These are phyloP conservation scores for Ceratoteleas bidentatus DNA, from an alignment of 1,140 invertebrate genomes.

Conservation along the genomic window DNA sequence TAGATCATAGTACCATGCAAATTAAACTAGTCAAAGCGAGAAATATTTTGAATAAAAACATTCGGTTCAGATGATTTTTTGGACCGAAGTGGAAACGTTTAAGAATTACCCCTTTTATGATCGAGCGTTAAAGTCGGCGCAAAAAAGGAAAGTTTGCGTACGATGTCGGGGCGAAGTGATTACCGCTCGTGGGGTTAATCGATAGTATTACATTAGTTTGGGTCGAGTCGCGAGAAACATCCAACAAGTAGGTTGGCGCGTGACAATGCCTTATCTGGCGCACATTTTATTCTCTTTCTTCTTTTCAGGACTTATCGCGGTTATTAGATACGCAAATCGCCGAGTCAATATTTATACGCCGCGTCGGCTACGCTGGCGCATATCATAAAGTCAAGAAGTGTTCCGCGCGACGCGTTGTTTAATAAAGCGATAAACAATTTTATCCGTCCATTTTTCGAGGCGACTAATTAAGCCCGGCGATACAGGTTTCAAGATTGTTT, in stretches of 20 bases:
- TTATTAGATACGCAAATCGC: constrained; percentile 66
- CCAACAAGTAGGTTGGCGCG: constrained; percentile 65
- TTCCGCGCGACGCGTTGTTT: constrained; percentile 50
- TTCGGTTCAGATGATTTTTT: too few species aligned
- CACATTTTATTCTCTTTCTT: constrained; percentile 58
- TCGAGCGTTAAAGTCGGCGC: too few species aligned
- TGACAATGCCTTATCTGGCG: constrained; percentile 61
- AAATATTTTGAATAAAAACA: too few species aligned
- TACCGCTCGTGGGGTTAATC: constrained; percentile 44
- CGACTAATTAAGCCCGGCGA: constrained; percentile 29
- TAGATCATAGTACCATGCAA: too few species aligned
- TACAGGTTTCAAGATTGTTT: constrained; percentile 7
- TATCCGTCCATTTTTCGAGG: constrained; percentile 26
- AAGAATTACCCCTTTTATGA: too few species aligned
- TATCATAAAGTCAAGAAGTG: constrained; percentile 61
- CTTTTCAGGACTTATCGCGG: constrained; percentile 48
- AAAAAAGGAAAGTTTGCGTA: constrained; percentile 57
- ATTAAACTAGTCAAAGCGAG: too few species aligned
- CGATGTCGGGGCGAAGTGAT: constrained; percentile 41
- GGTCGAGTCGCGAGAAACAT: constrained; percentile 50
- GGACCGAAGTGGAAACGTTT: too few species aligned
- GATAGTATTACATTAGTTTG: constrained; percentile 58
- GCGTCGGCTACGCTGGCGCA: constrained; percentile 47
- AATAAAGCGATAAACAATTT: constrained; percentile 52
- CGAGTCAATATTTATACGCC: constrained; percentile 63